These are phyloP conservation scores for Papilio gigon DNA, from an alignment of 2,888 invertebrate genomes.

Conservation along the genomic window DNA sequence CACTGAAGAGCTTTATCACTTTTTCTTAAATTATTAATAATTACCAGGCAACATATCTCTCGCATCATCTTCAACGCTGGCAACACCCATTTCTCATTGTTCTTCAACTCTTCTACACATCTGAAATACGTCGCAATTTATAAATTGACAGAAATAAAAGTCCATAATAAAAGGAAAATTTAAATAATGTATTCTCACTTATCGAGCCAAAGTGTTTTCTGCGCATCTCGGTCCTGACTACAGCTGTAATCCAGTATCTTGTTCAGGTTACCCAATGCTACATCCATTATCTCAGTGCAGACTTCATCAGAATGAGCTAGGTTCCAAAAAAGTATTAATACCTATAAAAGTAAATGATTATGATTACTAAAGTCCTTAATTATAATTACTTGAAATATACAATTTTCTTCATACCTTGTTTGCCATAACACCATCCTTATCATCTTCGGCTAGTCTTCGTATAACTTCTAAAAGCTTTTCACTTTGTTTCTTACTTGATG, in stretches of 20 bases:
- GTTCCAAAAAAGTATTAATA: slow-evolving; percentile 97
- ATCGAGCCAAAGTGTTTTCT: slow-evolving; percentile 97
- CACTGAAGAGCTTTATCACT: too few species aligned
- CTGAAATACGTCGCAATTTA: slow-evolving; percentile 49
- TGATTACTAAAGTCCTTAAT: not conserved
- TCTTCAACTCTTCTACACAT: slow-evolving; percentile 96
- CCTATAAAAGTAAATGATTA: slow-evolving; percentile 67
- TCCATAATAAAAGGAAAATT: not conserved
- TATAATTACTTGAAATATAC: not conserved
- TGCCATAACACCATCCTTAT: slow-evolving; percentile 99
- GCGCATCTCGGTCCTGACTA: slow-evolving; percentile 97
- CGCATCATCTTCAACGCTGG: slow-evolving; percentile 97
- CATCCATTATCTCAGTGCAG: slow-evolving; percentile 98
- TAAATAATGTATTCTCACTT: slow-evolving; percentile 77
- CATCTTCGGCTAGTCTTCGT: slow-evolving; percentile 96
- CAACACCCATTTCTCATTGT: slow-evolving; percentile 94
- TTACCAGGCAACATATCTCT: slow-evolving; percentile 96
- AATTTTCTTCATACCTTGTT: slow-evolving; percentile 85
- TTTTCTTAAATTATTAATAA: too few species aligned
- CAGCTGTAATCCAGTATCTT: slow-evolving; percentile 99
- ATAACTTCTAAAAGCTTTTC: slow-evolving; percentile 97
- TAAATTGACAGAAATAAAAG: not conserved
- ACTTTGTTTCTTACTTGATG: slow-evolving; percentile 96
- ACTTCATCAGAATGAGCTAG: slow-evolving; percentile 98
- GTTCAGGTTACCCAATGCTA: slow-evolving; percentile 96